phyloP scores from a whole-genome alignment of 2,797 vertebrate genomes.

The Jordanella pulchra region DNA sequence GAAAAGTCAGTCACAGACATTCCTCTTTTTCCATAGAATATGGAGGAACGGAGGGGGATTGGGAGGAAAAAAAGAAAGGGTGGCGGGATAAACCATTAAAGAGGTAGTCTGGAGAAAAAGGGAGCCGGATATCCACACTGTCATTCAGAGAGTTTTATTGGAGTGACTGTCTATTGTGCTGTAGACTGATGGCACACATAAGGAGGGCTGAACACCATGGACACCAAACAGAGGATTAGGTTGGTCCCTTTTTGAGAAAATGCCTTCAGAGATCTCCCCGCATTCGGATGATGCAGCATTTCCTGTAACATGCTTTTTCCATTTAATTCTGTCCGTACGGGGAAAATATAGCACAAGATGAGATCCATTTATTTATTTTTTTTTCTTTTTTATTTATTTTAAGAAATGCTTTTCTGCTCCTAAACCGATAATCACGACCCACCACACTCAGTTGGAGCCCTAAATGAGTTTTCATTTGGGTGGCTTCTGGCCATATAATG shows the following conservation, averaged over 20 bases:
- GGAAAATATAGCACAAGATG: background rate
- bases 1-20: slow-evolving; percentile 59
- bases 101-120: slow-evolving; percentile 40
- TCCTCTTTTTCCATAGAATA: slow-evolving; percentile 67
- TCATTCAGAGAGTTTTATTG: slow-evolving; percentile 64
- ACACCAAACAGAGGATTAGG: slow-evolving; percentile 54
- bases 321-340: background rate
- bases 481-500: slow-evolving; percentile 48
- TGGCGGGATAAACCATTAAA: slow-evolving; percentile 70
- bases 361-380: background rate
- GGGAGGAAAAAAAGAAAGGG: slow-evolving; percentile 59
- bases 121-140: slow-evolving; percentile 64
- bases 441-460: slow-evolving; percentile 38
- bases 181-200: slow-evolving; percentile 48
- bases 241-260: slow-evolving; percentile 54
- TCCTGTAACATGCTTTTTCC: no score
- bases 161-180: slow-evolving; percentile 59
- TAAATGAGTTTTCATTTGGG: slow-evolving; percentile 68
- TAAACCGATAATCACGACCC: slow-evolving; percentile 48
- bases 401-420: slow-evolving; percentile 18
- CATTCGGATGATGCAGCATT: slow-evolving; percentile 9
- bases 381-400: background rate
- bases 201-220: slow-evolving; percentile 39
- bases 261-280: slow-evolving; percentile 34
- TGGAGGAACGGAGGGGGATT: slow-evolving; percentile 44